These are phyloP conservation scores for Macrotus californicus DNA, from an alignment of 2,113 vertebrate genomes.

Conservation along the genomic window DNA sequence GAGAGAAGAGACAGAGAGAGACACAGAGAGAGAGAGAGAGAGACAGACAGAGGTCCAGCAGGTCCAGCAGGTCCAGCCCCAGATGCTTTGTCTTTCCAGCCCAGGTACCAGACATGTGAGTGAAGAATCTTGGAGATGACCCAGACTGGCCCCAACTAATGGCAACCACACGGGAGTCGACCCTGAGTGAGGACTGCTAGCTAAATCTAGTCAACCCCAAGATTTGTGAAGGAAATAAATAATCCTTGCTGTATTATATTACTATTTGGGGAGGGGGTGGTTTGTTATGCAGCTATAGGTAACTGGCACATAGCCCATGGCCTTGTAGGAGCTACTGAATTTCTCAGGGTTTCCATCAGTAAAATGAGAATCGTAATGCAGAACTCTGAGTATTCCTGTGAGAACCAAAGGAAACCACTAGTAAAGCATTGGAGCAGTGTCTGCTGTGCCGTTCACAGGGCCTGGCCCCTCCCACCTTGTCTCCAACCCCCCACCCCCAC, in stretches of 20 bases:
- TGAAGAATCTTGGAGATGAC: no score
- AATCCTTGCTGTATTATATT: accelerated
- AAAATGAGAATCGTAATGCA: accelerated
- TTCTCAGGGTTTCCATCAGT: not conserved
- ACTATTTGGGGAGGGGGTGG: accelerated
- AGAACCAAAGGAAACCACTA: not conserved
- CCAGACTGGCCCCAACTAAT: accelerated
- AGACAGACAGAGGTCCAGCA: not conserved
- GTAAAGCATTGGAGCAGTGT: accelerated
- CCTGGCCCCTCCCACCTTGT: not conserved
- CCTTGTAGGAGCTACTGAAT: accelerated
- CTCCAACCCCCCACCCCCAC: not conserved
- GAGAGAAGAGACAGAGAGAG: not conserved
- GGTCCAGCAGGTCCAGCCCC: no score
- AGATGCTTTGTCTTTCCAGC: not conserved
- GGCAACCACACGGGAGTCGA: no score
- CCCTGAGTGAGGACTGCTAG: not conserved
- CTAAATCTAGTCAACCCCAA: not conserved
- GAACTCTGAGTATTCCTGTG: not conserved
- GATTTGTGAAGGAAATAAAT: not conserved
- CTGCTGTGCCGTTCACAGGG: not conserved
- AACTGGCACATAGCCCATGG: accelerated
- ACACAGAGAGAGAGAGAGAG: not conserved
- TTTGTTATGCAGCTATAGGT: not conserved
- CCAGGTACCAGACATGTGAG: no score